phyloP scores from a whole-genome alignment of 2,797 vertebrate species.

The Sternarchorhynchus goeldii region DNA sequence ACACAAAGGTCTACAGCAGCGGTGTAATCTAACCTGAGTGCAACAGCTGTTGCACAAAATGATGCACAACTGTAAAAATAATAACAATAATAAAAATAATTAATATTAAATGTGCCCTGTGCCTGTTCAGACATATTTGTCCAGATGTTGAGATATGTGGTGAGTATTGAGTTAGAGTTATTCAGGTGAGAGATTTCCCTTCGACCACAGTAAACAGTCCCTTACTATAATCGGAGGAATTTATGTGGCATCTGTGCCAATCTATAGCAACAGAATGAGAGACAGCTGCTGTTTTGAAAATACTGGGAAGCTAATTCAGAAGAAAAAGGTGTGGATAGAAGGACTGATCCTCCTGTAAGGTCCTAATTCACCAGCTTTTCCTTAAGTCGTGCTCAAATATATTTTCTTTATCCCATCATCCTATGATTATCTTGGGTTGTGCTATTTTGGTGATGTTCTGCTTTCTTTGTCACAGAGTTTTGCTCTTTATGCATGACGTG shows the following conservation, averaged over 20 bases:
- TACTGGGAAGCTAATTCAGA: conserved; percentile 3
- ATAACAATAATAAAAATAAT: conserved; percentile 19
- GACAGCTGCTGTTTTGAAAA: conserved; percentile 26
- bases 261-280: not conserved
- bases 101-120: conserved; percentile 36
- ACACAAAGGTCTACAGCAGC: conserved; percentile 60
- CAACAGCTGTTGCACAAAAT: conserved; percentile 68
- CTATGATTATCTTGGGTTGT: conserved; percentile 14
- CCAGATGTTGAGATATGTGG: conserved; percentile 43
- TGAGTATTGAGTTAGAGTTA: conserved; percentile 14
- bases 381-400: conserved; percentile 7
- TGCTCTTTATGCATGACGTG: not conserved
- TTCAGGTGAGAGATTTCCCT: conserved; percentile 17
- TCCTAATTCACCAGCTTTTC: not conserved
- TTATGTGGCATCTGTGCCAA: conserved; percentile 27
- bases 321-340: conserved; percentile 16
- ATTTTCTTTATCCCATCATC: conserved; percentile 18
- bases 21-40: conserved; percentile 53
- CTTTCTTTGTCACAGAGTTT: not conserved
- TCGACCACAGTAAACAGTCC: conserved; percentile 11
- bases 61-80: conserved; percentile 39
- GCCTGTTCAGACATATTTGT: conserved; percentile 31
- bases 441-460: not conserved
- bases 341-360: not conserved
- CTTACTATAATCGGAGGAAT: conserved; percentile 16